Percentiles rank a stretch among this genome's conserved stretches.
phyloP scores from a whole-genome alignment of 2,113 vertebrate genomes.

The Phasianus colchicus region DNA sequence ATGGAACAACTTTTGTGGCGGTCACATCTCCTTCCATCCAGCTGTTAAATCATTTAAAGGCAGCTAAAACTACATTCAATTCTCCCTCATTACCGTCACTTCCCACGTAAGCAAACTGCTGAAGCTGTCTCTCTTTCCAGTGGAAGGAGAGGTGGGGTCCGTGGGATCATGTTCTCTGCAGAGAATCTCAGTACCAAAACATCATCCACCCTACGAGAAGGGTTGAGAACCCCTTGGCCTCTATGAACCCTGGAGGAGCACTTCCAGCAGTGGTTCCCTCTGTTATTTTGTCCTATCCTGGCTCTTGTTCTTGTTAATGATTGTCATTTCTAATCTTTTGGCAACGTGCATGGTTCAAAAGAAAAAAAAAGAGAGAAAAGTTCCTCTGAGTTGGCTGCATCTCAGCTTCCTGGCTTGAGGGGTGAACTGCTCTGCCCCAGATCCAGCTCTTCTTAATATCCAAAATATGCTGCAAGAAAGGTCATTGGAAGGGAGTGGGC shows the following conservation, averaged over 20 bases:
- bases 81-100: slow-evolving; percentile 12
- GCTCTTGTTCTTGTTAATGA: neutral
- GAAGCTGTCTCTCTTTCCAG: neutral
- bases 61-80: neutral
- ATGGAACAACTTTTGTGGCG: neutral
- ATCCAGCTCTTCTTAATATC: neutral
- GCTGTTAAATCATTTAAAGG: slow-evolving; percentile 8
- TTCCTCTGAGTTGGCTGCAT: slow-evolving; percentile 4
- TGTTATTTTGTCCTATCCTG: slow-evolving; percentile 35
- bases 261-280: slow-evolving; percentile 17
- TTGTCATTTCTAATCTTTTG: slow-evolving; percentile 62
- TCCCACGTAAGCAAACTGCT: slow-evolving; percentile 17
- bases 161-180: slow-evolving; percentile 3
- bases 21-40: neutral
- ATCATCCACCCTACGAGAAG: neutral
- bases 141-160: slow-evolving; percentile 45
- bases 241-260: neutral
- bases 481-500: slow-evolving; percentile 34
- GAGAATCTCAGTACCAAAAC: neutral
- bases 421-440: slow-evolving; percentile 5
- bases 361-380: neutral
- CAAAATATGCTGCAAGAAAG: slow-evolving; percentile 11
- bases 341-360: fast-evolving
- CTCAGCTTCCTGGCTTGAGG: slow-evolving; percentile 23
- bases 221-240: slow-evolving; percentile 32